Evolutionary conservation across 64 coral and sea anemone genomes (phyloP), one percentile per base, ranked within the genome.

Genomic region (Stichodactyla helianthus): DNA sequence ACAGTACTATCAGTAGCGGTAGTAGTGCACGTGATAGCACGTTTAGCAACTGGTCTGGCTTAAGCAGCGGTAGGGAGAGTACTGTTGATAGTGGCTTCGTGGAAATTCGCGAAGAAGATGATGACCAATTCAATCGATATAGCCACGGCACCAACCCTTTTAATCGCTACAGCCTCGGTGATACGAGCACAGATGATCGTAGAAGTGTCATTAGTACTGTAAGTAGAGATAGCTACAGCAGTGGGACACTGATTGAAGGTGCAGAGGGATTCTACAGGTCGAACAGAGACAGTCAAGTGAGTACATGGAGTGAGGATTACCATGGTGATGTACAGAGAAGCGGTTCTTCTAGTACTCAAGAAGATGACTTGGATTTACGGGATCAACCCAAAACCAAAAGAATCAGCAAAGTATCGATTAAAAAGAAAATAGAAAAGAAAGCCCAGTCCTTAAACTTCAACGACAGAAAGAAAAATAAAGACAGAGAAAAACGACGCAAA

Each of bases 1-100:
- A 87, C 60, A 92, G 90, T 82, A 83, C 85, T 77, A 92, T 92
- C 19, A 92, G 90, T 15, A 92, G 71, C 52, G 58, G 90, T 59
- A 82, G 90, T 53, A 92, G 90, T 25, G 13, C 63, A 11, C 84
- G 90, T 23, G 56, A 62, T 9, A 87, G 85, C 51, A 82, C 85
- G 51, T 82, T 92, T n/a, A 87, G 85, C 25, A 82, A 76, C 59
- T 82, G 87, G 15, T 87, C 84, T 25, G 87, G 77, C 17, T 16
- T 79, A 12, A 88, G 90, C 50, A 63, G 83, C 18, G 83, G 83
- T 15, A 77, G 84, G 50, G 86, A 86, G 9, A 92, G 90, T 77
- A 5, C 17, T 35, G 20, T 82, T 11, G 90, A 82, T 59, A 71
- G 79, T 68, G 77, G 84, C 14, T 86, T 71, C 83, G 15, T 15